Conservation (phyloP, 1,140 invertebrate genomes). For the Achatina immaculata region DNA sequence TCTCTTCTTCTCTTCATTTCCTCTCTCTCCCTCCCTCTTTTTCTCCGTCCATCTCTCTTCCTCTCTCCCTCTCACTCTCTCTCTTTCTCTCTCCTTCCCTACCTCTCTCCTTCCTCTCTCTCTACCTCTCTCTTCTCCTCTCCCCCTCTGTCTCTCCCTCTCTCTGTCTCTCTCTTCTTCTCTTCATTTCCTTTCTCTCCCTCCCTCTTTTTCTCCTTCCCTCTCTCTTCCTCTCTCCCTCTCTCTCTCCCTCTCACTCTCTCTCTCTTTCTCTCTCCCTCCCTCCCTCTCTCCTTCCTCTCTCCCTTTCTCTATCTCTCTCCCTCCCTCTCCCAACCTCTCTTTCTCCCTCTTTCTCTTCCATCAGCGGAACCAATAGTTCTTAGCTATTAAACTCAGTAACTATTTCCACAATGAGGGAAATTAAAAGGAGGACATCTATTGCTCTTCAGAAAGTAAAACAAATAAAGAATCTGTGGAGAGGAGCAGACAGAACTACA, state of each 20-base stretch:
- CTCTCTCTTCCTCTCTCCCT: not conserved
- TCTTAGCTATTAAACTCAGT: too few relatives aligned
- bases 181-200: not conserved
- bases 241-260: not conserved
- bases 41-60: not conserved
- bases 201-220: not conserved
- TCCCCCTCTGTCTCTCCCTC: constrained; percentile 1
- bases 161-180: not conserved
- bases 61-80: not conserved
- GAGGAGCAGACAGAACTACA: too few relatives aligned
- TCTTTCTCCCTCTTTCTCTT: not conserved
- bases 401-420: too few relatives aligned
- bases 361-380: too few relatives aligned
- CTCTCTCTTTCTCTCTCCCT: not conserved
- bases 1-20: not conserved
- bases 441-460: too few relatives aligned
- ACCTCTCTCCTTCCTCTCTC: constrained; percentile 7
- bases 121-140: not conserved
- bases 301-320: constrained; percentile 28
- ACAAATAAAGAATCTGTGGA: too few relatives aligned
- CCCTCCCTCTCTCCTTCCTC: not conserved
- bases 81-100: constrained; percentile 23
- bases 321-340: constrained; percentile 14
- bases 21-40: not conserved
- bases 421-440: too few relatives aligned